phyloP scores from a whole-genome alignment of 1,140 invertebrate species.

The Zaprionus africanus region DNA sequence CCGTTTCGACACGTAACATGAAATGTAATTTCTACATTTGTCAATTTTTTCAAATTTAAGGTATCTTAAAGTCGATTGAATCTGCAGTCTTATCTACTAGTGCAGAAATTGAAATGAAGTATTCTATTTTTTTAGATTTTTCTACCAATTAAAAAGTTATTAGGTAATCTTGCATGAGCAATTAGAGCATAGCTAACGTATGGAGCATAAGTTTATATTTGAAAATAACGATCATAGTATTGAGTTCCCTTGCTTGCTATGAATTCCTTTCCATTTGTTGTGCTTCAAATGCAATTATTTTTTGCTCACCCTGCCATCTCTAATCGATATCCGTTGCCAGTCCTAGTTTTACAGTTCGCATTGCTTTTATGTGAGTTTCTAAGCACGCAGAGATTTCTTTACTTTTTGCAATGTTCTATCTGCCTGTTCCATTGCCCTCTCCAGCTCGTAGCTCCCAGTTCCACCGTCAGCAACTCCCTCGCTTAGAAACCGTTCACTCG shows the following conservation, averaged over 20 bases:
- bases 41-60: too few relatives aligned
- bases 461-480: slow-evolving; percentile 4
- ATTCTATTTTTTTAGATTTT: too few relatives aligned
- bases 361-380: slow-evolving; percentile 32
- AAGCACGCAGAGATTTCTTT: slow-evolving; percentile 38
- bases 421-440: slow-evolving; percentile 13
- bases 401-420: slow-evolving; percentile 35
- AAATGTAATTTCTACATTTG: not conserved
- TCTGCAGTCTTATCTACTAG: too few relatives aligned
- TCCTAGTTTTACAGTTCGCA: slow-evolving; percentile 29
- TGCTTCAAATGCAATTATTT: not conserved
- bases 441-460: not conserved
- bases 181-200: too few relatives aligned
- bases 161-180: too few relatives aligned
- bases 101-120: too few relatives aligned
- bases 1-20: too few relatives aligned
- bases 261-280: not conserved
- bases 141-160: too few relatives aligned
- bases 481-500: slow-evolving; percentile 58
- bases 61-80: not conserved
- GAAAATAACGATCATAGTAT: too few relatives aligned
- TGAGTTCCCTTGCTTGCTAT: not conserved
- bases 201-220: too few relatives aligned
- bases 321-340: slow-evolving; percentile 18
- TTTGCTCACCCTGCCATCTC: slow-evolving; percentile 26